Evolutionary conservation across 2,888 invertebrate genomes (phyloP), one percentile per base, ranked within the genome.

Genomic region (Mayetiola destructor): DNA sequence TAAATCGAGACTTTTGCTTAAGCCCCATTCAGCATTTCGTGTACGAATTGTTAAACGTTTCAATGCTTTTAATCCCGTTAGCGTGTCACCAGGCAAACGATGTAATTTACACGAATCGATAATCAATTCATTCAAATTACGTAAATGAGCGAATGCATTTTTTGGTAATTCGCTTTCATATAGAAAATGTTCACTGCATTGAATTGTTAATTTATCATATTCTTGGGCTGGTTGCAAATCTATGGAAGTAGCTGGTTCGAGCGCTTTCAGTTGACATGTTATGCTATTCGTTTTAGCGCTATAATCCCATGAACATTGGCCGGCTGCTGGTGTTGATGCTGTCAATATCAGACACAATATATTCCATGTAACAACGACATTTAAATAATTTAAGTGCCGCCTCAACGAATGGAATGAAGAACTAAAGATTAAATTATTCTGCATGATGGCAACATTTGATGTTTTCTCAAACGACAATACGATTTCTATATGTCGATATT

Each of bases 71-170:
- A 93, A 75, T 52, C 89, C 88, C 65, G 84, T 82, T 68, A 94
- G 89, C 35, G 88, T 81, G 56, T 82, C 79, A 56, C 88, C 85
- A n/a, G 40, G n/a, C 64, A 91, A 71, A 62, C 82, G 80, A 56
- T 86, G 74, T 53, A 92, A 75, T 72, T 92, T 91, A 71, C 91
- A 92, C 61, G 84, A 81, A 65, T 77, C 81, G 66, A 92, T 78
- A 61, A 80, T 76, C 56, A 92, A 73, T 60, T 86, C 84, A 64
- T 83, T 84, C 54, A 92, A 77, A 30, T 68, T 71, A 62, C 80
- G 80, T 39, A 90, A 74, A 12, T 85, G 76, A 61, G 80, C 80
- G 70, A 88, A 85, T 63, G 81, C 81, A 62, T 82, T 82, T 10
- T 80, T 77, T 58, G 82, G 77, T 60, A 91, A 73, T 59, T 81